Evolutionary conservation across 2,113 vertebrate species (phyloP).

Genomic region (Anser brachyrhynchus): DNA sequence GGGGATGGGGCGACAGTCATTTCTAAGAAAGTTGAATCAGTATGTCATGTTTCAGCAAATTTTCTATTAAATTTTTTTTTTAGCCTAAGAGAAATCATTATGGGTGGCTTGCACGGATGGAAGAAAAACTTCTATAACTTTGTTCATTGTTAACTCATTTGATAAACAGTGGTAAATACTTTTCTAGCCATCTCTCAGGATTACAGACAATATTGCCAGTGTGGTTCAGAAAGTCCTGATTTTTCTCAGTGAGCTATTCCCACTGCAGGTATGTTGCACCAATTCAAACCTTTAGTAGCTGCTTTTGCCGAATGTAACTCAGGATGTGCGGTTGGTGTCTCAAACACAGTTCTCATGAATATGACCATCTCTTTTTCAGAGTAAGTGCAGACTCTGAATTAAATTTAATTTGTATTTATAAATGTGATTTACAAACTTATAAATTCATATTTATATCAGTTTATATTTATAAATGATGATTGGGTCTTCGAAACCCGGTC

Average conservation of each 20-base stretch:
- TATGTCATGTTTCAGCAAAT: neutral
- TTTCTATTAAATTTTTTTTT: neutral
- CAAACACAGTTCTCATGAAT: neutral
- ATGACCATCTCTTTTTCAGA: neutral
- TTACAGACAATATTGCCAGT: fast-evolving
- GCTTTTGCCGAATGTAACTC: neutral
- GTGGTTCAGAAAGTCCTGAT: neutral
- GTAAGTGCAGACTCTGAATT: neutral
- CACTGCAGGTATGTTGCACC: too few relatives aligned
- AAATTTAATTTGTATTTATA: neutral
- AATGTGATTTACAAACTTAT: too few relatives aligned
- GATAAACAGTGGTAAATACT: neutral
- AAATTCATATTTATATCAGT: neutral
- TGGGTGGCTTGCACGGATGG: neutral
- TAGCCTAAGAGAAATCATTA: neutral
- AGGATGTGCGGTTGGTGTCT: neutral
- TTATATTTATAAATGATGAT: neutral
- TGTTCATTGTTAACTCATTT: neutral
- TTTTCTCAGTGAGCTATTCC: neutral
- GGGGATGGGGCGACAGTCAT: neutral
- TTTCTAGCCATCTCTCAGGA: neutral
- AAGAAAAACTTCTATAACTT: neutral
- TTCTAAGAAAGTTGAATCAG: neutral
- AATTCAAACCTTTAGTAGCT: too few relatives aligned
- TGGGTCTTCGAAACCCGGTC: neutral